phyloP scores from a whole-genome alignment of 2,888 invertebrate species.

The Melangyna quadrimaculata region DNA sequence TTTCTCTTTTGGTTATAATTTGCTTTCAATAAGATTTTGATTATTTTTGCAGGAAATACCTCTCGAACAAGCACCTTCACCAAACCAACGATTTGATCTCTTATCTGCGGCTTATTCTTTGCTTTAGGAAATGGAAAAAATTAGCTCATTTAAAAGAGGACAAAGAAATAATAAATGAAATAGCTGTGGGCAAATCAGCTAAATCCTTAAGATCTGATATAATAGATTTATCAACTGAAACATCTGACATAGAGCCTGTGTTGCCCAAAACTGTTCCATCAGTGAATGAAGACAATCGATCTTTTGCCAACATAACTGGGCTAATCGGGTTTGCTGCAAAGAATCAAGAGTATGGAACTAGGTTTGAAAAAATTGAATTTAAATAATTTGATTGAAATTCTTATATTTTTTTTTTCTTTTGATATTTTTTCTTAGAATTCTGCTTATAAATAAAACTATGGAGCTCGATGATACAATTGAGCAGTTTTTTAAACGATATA shows the following conservation, averaged over 20 bases:
- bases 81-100: slow-evolving; percentile 54
- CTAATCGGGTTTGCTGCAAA: slow-evolving; percentile 48
- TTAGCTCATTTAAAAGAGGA: slow-evolving; percentile 51
- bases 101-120: slow-evolving; percentile 66
- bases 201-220: neutral
- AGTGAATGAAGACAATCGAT: slow-evolving; percentile 14
- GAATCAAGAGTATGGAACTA: slow-evolving; percentile 50
- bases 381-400: neutral
- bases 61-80: slow-evolving; percentile 42
- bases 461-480: slow-evolving; percentile 64
- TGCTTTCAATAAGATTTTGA: neutral
- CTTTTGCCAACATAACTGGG: slow-evolving; percentile 41
- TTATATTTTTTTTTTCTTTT: neutral
- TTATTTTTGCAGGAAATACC: slow-evolving; percentile 54
- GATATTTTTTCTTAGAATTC: slow-evolving; percentile 21
- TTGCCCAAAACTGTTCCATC: slow-evolving; percentile 61
- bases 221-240: neutral
- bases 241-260: slow-evolving; percentile 8
- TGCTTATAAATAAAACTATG: slow-evolving; percentile 58
- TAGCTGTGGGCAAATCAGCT: slow-evolving; percentile 59
- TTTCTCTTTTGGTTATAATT: neutral
- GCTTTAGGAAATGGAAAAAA: slow-evolving; percentile 70
- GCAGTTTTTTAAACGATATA: slow-evolving; percentile 58
- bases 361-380: slow-evolving; percentile 12
- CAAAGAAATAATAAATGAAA: slow-evolving; percentile 64